Conservation (phyloP, 2,113 vertebrate genomes). For the Amphilophus citrinellus region DNA sequence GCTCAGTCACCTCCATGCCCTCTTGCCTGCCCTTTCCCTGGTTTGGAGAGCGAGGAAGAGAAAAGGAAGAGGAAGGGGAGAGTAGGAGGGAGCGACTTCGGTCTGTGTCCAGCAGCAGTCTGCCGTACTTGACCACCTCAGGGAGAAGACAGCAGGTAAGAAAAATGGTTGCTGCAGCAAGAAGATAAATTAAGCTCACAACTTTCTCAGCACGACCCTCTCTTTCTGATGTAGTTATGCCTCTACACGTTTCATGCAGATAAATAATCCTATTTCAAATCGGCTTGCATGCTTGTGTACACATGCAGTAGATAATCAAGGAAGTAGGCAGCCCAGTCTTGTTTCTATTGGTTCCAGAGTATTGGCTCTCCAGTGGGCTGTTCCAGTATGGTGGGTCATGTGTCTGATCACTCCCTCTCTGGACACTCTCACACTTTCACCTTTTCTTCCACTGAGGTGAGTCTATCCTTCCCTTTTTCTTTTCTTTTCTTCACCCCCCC, state of each 20-base stretch:
- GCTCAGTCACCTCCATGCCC: slow-evolving; percentile 86
- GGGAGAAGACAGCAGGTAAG: slow-evolving; percentile 77
- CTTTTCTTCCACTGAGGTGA: slow-evolving; percentile 94
- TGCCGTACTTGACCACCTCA: slow-evolving; percentile 83
- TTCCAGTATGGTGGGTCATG: slow-evolving; percentile 86
- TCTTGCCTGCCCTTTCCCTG: slow-evolving; percentile 91
- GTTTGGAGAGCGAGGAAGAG: slow-evolving; percentile 88
- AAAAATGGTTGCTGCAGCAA: slow-evolving; percentile 34
- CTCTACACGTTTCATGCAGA: neutral
- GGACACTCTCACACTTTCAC: slow-evolving; percentile 88
- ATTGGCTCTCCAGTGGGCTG: slow-evolving; percentile 86
- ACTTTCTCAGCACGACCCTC: neutral
- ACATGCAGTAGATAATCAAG: neutral
- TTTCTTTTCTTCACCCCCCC: neutral
- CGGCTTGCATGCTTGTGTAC: neutral
- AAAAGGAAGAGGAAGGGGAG: slow-evolving; percentile 55
- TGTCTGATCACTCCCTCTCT: slow-evolving; percentile 87
- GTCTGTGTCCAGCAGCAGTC: slow-evolving; percentile 83
- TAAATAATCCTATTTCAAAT: neutral
- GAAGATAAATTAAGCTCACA: neutral
- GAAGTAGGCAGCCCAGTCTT: slow-evolving; percentile 31
- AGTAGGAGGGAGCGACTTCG: slow-evolving; percentile 66
- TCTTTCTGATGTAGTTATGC: neutral
- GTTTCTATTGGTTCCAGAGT: slow-evolving; percentile 80
- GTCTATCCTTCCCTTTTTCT: slow-evolving; percentile 50